phyloP scores from a whole-genome alignment of 2,113 vertebrate genomes.

The Ptychochromis oligacanthus region DNA sequence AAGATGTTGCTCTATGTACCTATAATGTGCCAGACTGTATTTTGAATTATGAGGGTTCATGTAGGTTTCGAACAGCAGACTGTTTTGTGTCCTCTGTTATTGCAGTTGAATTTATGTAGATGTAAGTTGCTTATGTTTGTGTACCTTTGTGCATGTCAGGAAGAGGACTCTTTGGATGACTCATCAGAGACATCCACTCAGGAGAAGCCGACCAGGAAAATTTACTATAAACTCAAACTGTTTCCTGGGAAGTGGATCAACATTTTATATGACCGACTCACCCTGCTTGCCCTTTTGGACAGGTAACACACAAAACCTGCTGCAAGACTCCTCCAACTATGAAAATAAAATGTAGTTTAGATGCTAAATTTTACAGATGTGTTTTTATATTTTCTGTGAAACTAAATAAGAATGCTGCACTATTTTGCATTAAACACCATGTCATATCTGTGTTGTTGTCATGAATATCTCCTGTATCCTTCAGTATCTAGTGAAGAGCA shows the following conservation, averaged over 20 bases:
- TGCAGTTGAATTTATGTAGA: neutral
- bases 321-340: neutral
- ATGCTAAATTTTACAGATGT: no score
- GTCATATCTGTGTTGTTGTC: neutral
- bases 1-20: neutral
- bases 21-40: neutral
- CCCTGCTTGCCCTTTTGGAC: slow-evolving; percentile 90
- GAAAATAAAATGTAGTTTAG: neutral
- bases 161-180: slow-evolving; percentile 86
- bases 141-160: slow-evolving; percentile 65
- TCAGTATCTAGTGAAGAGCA: neutral
- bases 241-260: slow-evolving; percentile 96
- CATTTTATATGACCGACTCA: slow-evolving; percentile 92
- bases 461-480: neutral
- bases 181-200: slow-evolving; percentile 88
- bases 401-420: no score
- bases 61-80: neutral
- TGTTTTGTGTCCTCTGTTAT: neutral
- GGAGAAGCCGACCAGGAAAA: slow-evolving; percentile 85
- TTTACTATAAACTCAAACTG: slow-evolving; percentile 93
- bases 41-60: neutral
- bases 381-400: no score
- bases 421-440: no score
- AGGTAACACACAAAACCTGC: slow-evolving; percentile 78
- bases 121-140: slow-evolving; percentile 1